These are phyloP conservation scores for Drosophila kuntzei DNA, from an alignment of 2,888 invertebrate species.

Conservation along the genomic window DNA sequence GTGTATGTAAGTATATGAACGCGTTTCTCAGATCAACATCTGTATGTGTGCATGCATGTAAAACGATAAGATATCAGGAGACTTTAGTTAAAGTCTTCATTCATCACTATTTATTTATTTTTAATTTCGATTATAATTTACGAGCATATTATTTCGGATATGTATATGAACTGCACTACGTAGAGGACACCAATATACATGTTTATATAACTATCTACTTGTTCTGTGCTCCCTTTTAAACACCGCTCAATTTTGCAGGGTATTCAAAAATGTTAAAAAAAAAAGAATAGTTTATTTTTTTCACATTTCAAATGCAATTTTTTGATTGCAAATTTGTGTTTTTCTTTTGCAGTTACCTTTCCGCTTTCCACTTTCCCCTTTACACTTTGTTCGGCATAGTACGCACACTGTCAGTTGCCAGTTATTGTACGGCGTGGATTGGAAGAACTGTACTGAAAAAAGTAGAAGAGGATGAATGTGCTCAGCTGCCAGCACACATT, in stretches of 20 bases:
- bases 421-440: constrained; percentile 1
- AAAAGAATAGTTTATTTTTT: constrained; percentile 29
- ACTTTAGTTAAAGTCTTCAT: no score
- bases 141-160: no score
- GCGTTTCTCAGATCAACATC: no score
- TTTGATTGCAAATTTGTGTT: constrained; percentile 78
- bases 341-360: constrained; percentile 60
- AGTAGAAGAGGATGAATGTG: not conserved
- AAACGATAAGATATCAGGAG: no score
- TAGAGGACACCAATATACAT: no score
- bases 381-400: not conserved
- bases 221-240: no score
- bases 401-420: constrained; percentile 4
- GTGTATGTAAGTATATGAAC: no score
- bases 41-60: no score
- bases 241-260: not conserved
- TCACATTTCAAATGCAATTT: constrained; percentile 44
- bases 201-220: not conserved
- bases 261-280: constrained; percentile 16
- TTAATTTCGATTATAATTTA: no score
- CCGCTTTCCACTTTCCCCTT: not conserved
- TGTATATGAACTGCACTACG: no score
- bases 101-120: no score
- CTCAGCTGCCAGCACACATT: constrained; percentile 71
- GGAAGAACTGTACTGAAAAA: not conserved